Conservation (phyloP, 1,140 invertebrate genomes). For the Leptopilina clavipes region DNA sequence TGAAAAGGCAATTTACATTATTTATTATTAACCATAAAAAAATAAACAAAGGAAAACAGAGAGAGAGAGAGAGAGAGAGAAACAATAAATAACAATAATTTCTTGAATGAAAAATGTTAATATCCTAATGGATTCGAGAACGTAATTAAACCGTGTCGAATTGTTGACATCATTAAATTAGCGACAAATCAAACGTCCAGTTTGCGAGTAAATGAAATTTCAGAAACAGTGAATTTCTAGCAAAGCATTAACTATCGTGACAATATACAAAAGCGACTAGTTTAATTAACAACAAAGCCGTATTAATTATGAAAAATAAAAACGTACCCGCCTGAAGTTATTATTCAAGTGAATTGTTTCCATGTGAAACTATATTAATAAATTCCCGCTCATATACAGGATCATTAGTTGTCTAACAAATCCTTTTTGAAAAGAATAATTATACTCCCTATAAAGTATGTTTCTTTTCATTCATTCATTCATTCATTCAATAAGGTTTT, state of each 20-base stretch:
- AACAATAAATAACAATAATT: no score
- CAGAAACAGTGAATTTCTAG: neutral
- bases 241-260: neutral
- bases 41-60: no score
- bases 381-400: neutral
- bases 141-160: neutral
- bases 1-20: no score
- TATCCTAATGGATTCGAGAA: neutral
- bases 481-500: no score
- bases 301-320: neutral
- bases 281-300: conserved; percentile 5
- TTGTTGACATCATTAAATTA: conserved; percentile 7
- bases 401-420: neutral
- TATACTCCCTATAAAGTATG: conserved; percentile 8
- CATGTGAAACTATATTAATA: neutral
- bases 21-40: no score
- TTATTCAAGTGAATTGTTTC: neutral
- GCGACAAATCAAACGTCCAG: neutral
- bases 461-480: no score
- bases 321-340: neutral
- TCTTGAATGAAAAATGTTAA: neutral
- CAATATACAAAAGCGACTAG: neutral
- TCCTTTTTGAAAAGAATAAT: neutral
- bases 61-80: no score
- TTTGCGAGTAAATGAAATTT: neutral